phyloP scores from a whole-genome alignment of 1,140 invertebrate genomes.

The Drosophila nikananu region DNA sequence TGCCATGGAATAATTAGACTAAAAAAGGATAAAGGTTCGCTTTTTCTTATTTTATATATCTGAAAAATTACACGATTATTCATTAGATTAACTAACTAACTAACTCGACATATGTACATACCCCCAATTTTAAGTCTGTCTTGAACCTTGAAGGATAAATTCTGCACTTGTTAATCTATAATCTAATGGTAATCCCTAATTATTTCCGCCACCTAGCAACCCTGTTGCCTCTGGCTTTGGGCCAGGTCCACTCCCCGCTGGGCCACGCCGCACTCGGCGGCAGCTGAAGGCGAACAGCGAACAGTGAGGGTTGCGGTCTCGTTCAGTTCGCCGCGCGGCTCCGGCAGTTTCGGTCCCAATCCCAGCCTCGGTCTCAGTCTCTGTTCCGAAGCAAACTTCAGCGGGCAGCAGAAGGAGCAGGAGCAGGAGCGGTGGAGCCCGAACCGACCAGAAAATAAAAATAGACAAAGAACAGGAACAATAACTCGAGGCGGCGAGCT shows the following conservation, averaged over 20 bases:
- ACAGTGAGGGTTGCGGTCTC: slow-evolving; percentile 79
- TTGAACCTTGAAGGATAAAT: too few species aligned
- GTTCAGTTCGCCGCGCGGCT: slow-evolving; percentile 68
- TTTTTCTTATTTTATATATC: too few species aligned
- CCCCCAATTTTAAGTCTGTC: too few species aligned
- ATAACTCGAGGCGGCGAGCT: slow-evolving; percentile 38
- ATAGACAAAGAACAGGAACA: slow-evolving; percentile 42
- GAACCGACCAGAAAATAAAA: slow-evolving; percentile 39
- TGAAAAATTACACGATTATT: too few species aligned
- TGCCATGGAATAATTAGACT: neutral
- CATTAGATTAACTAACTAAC: too few species aligned
- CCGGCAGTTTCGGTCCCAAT: slow-evolving; percentile 28
- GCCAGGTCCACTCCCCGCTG: slow-evolving; percentile 32
- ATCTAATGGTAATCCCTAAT: neutral
- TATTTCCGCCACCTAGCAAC: slow-evolving; percentile 33
- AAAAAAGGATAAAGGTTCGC: slow-evolving; percentile 11
- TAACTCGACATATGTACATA: too few species aligned
- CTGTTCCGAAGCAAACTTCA: slow-evolving; percentile 34
- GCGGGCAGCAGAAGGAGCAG: slow-evolving; percentile 24
- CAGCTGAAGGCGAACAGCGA: slow-evolving; percentile 20
- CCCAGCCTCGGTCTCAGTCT: slow-evolving; percentile 9
- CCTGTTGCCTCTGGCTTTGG: slow-evolving; percentile 29
- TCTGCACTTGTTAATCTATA: neutral
- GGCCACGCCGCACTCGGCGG: slow-evolving; percentile 27
- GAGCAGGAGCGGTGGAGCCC: slow-evolving; percentile 19